Evolutionary conservation across 2,113 vertebrate species (phyloP).

Genomic region (Neolamprologus variostigma): DNA sequence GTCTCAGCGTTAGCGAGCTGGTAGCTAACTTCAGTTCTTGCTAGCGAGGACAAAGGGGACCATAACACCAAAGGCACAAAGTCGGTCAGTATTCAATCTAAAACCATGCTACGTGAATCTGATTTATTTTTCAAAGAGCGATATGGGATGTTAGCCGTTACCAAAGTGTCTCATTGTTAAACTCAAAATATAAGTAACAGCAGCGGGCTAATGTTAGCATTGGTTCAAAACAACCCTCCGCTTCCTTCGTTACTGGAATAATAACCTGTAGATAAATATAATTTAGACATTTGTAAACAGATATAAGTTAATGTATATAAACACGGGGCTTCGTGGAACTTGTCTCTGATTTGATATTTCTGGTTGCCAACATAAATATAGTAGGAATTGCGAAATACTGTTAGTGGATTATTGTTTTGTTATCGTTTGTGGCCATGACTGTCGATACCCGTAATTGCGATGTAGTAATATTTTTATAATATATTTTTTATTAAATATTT

Average conservation of each 20-base stretch:
- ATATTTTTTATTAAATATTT: neutral
- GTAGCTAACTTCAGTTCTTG: slow-evolving; percentile 22
- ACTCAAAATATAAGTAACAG: neutral
- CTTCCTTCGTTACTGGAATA: neutral
- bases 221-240: slow-evolving; percentile 20
- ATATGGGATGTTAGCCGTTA: neutral
- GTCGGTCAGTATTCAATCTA: neutral
- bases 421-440: slow-evolving; percentile 3
- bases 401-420: slow-evolving; percentile 16
- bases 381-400: neutral
- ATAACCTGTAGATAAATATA: neutral
- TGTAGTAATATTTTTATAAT: neutral
- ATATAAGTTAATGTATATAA: neutral
- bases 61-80: neutral
- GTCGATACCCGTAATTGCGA: neutral
- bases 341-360: neutral
- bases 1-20: slow-evolving; percentile 29
- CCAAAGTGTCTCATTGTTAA: neutral
- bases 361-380: neutral
- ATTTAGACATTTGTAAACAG: neutral
- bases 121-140: neutral
- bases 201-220: slow-evolving; percentile 21
- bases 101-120: neutral
- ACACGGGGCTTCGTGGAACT: neutral
- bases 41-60: slow-evolving; percentile 67